Base-by-base conservation (phyloP, 2,888 invertebrate genomes). In the Saturnia japonica region DNA sequence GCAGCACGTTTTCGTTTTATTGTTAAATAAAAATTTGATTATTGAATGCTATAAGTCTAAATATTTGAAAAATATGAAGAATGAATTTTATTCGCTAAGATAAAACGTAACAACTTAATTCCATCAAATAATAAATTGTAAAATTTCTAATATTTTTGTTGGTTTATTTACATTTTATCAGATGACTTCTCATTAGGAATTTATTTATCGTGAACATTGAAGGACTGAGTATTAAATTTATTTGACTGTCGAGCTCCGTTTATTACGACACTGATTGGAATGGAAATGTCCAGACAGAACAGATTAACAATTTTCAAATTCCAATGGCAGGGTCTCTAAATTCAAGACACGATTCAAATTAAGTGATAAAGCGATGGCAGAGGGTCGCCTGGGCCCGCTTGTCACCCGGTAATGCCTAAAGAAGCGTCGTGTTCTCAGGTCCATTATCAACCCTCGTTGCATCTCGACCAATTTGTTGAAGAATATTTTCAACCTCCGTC, bases 271-370 rank as follows among this genome's bases (percentile, higher is more conserved):
- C 71, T 71, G 76, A 83, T 80, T 81, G 74, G 77, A 78, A 78
- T 79, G 77, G 73, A 75, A 79, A 78, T 78, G 78, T 77, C 73
- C 77, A 76, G 81, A 79, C 78, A 79, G 81, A 78, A 78, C 77
- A 81, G 79, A 85, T 84, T 80, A 83, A 82, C 82, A 81, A 84
- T 83, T 83, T 81, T 80, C 78, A 76, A 82, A 82, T 82, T 83
- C 79, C 76, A 78, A 81, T 79, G 78, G 79, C 80, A 78, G 78
- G 79, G 80, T 80, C 83, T 88, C 81, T 76, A 82, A 85, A 91
- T 91, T 91, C 91, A 78, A 82, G 81, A 85, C 91, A 90, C 91
- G 91, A 89, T 89, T 91, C 90, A 89, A 91, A 91, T 91, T 91
- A 91, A 90, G 91, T 90, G 91, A 90, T 90, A 90, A 91, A 90